Conservation (phyloP, 2,888 invertebrate genomes). For the Agrilus mali region DNA sequence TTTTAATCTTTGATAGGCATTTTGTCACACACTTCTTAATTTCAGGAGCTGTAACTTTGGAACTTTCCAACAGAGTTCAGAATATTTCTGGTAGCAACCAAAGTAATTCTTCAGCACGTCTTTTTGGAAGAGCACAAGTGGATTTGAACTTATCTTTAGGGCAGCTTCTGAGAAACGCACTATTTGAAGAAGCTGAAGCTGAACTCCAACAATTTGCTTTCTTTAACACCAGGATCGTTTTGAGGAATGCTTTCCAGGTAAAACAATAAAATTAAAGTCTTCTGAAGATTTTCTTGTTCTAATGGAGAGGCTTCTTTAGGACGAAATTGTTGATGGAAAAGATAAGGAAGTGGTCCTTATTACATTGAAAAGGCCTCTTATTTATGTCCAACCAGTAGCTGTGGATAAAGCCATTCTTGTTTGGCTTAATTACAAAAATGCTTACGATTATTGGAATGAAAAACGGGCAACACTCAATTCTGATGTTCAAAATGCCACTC, state of each 20-base stretch:
- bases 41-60: slow-evolving; percentile 70
- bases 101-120: slow-evolving; percentile 48
- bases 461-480: slow-evolving; percentile 84
- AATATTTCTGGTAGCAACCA: slow-evolving; percentile 55
- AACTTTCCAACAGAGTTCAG: slow-evolving; percentile 87
- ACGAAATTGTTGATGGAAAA: slow-evolving; percentile 75
- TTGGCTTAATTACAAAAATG: slow-evolving; percentile 99
- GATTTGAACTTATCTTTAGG: slow-evolving; percentile 93
- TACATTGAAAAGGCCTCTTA: slow-evolving; percentile 81
- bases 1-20: not conserved
- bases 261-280: slow-evolving; percentile 18
- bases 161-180: slow-evolving; percentile 80
- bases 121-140: slow-evolving; percentile 75
- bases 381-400: slow-evolving; percentile 94
- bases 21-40: not conserved
- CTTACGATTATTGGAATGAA: slow-evolving; percentile 98
- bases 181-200: slow-evolving; percentile 94
- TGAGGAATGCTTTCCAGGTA: slow-evolving; percentile 32
- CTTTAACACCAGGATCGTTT: slow-evolving; percentile 86
- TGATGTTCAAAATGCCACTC: slow-evolving; percentile 68
- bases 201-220: slow-evolving; percentile 98
- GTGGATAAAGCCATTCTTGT: slow-evolving; percentile 97
- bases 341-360: slow-evolving; percentile 84
- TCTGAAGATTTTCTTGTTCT: not conserved
- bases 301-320: slow-evolving; percentile 56